Conservation (phyloP, 2,797 vertebrate genomes). For the Gephyroberyx darwinii region DNA sequence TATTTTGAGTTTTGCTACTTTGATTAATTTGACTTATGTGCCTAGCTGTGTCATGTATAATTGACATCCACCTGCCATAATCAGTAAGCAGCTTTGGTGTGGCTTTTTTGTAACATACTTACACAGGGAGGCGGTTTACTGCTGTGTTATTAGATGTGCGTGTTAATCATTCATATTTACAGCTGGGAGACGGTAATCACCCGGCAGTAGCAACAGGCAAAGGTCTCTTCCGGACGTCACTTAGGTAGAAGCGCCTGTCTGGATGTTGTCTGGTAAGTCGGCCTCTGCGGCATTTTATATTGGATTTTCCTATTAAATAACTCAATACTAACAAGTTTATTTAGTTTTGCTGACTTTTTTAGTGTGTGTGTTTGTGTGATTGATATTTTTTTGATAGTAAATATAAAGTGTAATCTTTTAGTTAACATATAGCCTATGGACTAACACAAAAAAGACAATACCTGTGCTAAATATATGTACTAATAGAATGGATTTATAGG, state of each 20-base stretch:
- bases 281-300: slow-evolving; percentile 22
- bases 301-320: neutral
- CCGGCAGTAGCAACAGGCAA: slow-evolving; percentile 68
- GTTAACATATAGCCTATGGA: neutral
- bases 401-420: neutral
- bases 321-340: neutral
- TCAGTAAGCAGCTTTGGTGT: slow-evolving; percentile 36
- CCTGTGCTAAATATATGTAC: too few relatives aligned
- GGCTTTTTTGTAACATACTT: neutral
- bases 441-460: too few relatives aligned
- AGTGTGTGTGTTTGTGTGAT: too few relatives aligned
- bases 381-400: too few relatives aligned
- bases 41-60: neutral
- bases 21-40: neutral
- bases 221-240: slow-evolving; percentile 72
- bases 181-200: slow-evolving; percentile 53
- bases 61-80: neutral
- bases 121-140: slow-evolving; percentile 17
- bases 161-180: slow-evolving; percentile 86
- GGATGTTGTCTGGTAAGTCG: slow-evolving; percentile 60
- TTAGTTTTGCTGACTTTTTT: too few relatives aligned
- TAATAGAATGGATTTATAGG: too few relatives aligned
- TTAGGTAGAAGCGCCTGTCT: slow-evolving; percentile 40
- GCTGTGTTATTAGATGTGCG: slow-evolving; percentile 26
- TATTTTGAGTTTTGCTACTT: slow-evolving; percentile 1